Evolutionary conservation across 2,797 vertebrate genomes (phyloP), one percentile per base, ranked within the genome.

Genomic region (Etheostoma perlongum): DNA sequence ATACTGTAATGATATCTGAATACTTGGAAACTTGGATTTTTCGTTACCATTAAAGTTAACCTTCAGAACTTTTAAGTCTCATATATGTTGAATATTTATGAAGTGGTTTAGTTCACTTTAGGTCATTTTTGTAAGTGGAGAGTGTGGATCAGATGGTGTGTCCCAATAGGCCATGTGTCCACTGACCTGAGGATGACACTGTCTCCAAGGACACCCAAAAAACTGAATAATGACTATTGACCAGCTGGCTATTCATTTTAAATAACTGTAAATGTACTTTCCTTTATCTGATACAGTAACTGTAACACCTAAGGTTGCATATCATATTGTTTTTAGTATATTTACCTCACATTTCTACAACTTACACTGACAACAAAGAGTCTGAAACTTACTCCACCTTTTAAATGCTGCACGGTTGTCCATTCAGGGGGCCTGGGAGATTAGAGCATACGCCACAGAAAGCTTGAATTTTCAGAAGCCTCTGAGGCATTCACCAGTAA

Each of bases 101-200:
- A 60, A 67, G 64, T 8, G 7, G 36, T 44, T 60, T 18, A n/a
- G 54, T 57, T 81, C 10, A 23, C 46, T 67, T 73, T 21, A 51
- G 60, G n/a, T 58, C 47, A 49, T 40, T 52, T 15, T 46, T 14
- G 59, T 69, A 82, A 83, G 49, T 10, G 7, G 55, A 85, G 61
- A 69, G n/a, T 72, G 68, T 66, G 79, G 83, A 79, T 88, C 83
- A 63, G 68, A 76, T 88, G 67, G 49, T 10, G 66, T 82, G 60
- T 73, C 40, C 10, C 10, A 46, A 0, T 11, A 33, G 73, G 23
- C 83, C 75, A 70, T 62, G 79, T 85, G 67, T 68, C 67, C 48
- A 48, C 71, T 82, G 68, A 67, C 76, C 82, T 30, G 19, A 66
- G 51, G 44, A 64, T 78, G 55, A 76, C 65, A 53, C 76, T 13